Base-by-base conservation (phyloP, 2,797 vertebrate species). In the Acanthopagrus latus region DNA sequence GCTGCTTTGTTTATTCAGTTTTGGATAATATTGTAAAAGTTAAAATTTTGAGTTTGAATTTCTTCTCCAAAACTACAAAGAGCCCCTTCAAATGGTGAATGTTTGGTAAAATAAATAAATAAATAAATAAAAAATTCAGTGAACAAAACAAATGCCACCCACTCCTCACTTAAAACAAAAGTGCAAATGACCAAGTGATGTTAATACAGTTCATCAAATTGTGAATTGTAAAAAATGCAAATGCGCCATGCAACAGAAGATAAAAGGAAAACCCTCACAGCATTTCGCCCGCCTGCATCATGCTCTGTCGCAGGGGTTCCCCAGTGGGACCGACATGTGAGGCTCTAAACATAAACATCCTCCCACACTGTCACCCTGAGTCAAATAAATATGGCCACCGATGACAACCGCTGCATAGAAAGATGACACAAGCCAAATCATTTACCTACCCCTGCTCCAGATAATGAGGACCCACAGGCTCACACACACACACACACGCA, bases 401-500 rank as follows among this genome's bases (percentile, higher is more conserved):
- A 68, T 65, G 67, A 86, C 80, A 91, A 78, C 69, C 85, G 83
- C 89, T 88, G 84, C 85, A 90, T 59, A 51, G 50, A 83, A 84
- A 79, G 78, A 83, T 82, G 87, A 89, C 80, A 87, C 82, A 82
- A 88, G 83, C 79, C 86, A 72, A 90, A 79, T 88, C 86, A 93
- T 94, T 93, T 89, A 93, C 90, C 93, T 83, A 87, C 90, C 84
- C 80, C 81, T 85, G 84, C 77, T 92, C 74, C 55, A 62, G 59
- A 89, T 91, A 91, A 94, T 90, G 88, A 95, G 86, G 77, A 89
- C 76, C 86, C 82, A 78, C 80, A 81, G 76, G 84, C 69, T 78
- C 38, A 38, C 7, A 21, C 12, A 43, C 33, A 60, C 27, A 18
- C 43, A 43, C 1, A 70, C 71, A 41, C 69, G 66, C 71, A 71